These are phyloP conservation scores for Brachionus angularis DNA, from an alignment of 1,140 invertebrate genomes.

Conservation along the genomic window DNA sequence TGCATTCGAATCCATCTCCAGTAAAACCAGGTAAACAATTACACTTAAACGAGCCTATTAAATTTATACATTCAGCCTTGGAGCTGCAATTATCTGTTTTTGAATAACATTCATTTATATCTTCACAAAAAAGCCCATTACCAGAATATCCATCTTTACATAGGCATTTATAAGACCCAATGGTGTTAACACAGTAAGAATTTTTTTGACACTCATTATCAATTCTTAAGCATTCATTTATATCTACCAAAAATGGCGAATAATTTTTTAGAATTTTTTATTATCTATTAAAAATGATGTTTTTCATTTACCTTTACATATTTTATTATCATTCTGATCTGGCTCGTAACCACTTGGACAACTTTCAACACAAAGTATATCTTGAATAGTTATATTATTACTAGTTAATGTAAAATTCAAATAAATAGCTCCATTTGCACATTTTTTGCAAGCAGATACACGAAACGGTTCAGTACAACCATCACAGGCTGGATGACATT, in stretches of 20 bases:
- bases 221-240: constrained; percentile 18
- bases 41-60: constrained; percentile 40
- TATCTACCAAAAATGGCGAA: not conserved
- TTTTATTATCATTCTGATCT: not conserved
- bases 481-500: constrained; percentile 34
- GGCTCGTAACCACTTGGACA: constrained; percentile 20
- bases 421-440: not conserved
- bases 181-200: constrained; percentile 4
- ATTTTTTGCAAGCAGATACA: constrained; percentile 13
- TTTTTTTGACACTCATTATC: constrained; percentile 16
- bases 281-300: not conserved
- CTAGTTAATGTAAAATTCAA: not conserved
- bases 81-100: not conserved
- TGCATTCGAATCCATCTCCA: constrained; percentile 47
- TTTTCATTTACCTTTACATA: not conserved
- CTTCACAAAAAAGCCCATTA: constrained; percentile 38
- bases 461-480: constrained; percentile 14
- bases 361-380: constrained; percentile 13
- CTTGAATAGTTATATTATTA: not conserved
- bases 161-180: constrained; percentile 39
- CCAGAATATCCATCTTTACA: constrained; percentile 38
- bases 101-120: constrained; percentile 33
- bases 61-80: constrained; percentile 21
- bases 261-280: no score
- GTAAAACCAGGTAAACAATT: constrained; percentile 44